Evolutionary conservation across 2,113 vertebrate genomes (phyloP).

Genomic region (Psilopsiagon aurifrons): DNA sequence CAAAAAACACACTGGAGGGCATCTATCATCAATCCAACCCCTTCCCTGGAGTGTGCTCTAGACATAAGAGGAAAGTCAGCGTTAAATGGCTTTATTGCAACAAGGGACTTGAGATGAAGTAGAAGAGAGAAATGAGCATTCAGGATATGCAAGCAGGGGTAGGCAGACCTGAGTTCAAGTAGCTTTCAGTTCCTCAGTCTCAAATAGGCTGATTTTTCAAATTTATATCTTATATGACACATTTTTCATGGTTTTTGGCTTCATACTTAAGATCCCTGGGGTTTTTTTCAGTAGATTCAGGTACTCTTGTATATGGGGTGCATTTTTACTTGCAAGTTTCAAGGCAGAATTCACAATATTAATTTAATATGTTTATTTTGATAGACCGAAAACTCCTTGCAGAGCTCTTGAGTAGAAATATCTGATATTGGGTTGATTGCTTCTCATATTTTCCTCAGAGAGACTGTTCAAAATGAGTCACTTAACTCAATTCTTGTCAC

Average conservation of each 20-base stretch:
- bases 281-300: not conserved
- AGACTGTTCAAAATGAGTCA: not conserved
- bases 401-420: not conserved
- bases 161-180: not conserved
- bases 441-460: not conserved
- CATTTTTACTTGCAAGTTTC: not conserved
- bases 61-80: not conserved
- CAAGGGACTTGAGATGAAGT: not conserved
- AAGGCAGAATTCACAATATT: not conserved
- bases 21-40: not conserved
- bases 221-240: not conserved
- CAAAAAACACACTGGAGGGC: not conserved
- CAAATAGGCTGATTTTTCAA: not conserved
- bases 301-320: not conserved
- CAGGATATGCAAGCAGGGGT: not conserved
- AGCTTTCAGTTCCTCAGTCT: not conserved
- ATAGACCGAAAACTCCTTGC: not conserved
- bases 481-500: not conserved
- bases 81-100: not conserved
- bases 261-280: accelerated
- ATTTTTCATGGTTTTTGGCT: not conserved
- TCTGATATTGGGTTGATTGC: not conserved
- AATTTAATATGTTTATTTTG: not conserved
- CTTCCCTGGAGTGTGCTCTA: not conserved
- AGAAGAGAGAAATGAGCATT: not conserved